Percentiles rank a stretch among this genome's conserved stretches.
phyloP scores from a whole-genome alignment of 2,797 vertebrate genomes.

The Pipistrellus pygmaeus region DNA sequence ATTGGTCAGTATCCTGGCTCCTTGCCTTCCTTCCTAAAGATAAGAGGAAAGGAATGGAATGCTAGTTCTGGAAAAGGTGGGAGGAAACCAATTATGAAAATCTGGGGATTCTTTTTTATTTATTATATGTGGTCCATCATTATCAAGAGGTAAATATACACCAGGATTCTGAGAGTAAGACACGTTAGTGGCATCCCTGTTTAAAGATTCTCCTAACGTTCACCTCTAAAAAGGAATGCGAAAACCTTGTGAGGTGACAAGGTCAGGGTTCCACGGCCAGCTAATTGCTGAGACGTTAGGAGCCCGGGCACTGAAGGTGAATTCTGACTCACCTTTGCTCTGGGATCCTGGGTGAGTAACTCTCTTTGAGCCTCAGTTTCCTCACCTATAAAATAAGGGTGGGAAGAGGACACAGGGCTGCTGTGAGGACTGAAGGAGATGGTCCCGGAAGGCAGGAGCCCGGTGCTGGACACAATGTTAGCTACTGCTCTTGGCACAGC shows the following conservation, averaged over 20 bases:
- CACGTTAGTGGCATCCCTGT: background rate
- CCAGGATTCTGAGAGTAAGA: conserved; percentile 26
- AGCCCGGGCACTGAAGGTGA: background rate
- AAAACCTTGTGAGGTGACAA: background rate
- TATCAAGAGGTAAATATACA: background rate
- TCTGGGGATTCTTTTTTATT: background rate
- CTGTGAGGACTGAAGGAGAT: background rate
- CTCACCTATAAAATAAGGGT: conserved; percentile 8
- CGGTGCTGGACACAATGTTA: background rate
- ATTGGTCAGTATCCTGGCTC: background rate
- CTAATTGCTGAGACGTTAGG: background rate
- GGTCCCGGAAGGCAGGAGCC: background rate
- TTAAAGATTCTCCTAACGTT: conserved; percentile 1
- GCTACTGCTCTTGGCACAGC: background rate
- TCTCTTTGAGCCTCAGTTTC: conserved; percentile 6
- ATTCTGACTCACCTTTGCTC: background rate
- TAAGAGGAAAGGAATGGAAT: conserved; percentile 51
- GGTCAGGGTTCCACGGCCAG: background rate
- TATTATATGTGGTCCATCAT: background rate
- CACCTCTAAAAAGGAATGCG: background rate
- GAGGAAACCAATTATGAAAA: background rate
- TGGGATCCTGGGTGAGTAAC: background rate
- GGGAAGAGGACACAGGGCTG: background rate
- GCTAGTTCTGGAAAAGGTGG: background rate
- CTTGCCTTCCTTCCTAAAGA: conserved; percentile 11